These are phyloP conservation scores for Neofelis nebulosa DNA, from an alignment of 2,113 vertebrate species.

Conservation along the genomic window DNA sequence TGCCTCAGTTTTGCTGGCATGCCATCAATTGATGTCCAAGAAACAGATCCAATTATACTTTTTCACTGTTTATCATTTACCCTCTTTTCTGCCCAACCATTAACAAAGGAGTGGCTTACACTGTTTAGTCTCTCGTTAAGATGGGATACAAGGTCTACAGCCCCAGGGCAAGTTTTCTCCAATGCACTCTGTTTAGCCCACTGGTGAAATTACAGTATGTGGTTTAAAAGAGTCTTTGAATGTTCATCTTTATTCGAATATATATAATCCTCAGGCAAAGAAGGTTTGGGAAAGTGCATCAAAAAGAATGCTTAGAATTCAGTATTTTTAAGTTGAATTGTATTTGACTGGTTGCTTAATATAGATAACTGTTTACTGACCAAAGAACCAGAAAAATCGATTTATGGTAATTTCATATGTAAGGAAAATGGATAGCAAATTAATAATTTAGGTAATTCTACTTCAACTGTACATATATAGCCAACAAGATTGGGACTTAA, in stretches of 20 bases:
- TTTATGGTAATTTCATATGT: neutral
- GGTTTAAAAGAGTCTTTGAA: conserved; percentile 54
- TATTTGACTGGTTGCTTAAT: neutral
- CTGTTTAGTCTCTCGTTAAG: conserved; percentile 67
- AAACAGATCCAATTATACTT: conserved; percentile 36
- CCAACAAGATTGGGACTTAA: neutral
- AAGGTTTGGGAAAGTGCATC: neutral
- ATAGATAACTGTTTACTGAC: neutral
- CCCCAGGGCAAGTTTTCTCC: conserved; percentile 10
- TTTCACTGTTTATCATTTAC: conserved; percentile 54
- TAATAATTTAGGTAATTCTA: conserved; percentile 55
- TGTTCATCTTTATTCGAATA: conserved; percentile 71
- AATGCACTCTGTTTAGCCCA: conserved; percentile 56
- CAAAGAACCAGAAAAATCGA: neutral
- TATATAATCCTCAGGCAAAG: conserved; percentile 45
- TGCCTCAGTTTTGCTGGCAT: conserved; percentile 32
- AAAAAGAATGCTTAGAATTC: neutral
- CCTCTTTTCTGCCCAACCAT: conserved; percentile 38
- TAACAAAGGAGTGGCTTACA: conserved; percentile 54
- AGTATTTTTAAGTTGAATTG: neutral
- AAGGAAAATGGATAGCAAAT: neutral
- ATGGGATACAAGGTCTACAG: conserved; percentile 32
- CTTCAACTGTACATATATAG: neutral
- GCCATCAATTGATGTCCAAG: conserved; percentile 35
- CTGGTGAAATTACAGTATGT: conserved; percentile 62